phyloP scores from a whole-genome alignment of 2,113 vertebrate genomes.

The Hymenochirus boettgeri region DNA sequence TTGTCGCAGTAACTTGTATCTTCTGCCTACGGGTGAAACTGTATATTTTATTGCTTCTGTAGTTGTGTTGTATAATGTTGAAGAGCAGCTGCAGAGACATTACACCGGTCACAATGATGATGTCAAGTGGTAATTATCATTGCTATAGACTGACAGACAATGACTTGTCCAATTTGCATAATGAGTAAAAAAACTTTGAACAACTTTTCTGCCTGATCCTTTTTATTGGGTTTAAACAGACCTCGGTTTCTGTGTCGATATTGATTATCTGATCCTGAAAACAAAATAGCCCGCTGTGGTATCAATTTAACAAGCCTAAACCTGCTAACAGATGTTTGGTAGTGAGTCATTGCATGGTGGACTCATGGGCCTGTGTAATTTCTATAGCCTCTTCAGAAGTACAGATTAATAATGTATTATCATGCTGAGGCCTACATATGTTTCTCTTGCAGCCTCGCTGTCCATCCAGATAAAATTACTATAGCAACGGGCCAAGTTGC shows the following conservation, averaged over 20 bases:
- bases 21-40: constrained; percentile 94
- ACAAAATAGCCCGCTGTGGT: no score
- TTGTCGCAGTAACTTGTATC: constrained; percentile 92
- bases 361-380: background rate
- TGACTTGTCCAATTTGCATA: no score
- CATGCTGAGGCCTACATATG: constrained; percentile 17
- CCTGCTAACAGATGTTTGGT: background rate
- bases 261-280: no score
- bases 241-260: no score
- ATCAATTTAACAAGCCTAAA: no score
- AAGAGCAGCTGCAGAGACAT: constrained; percentile 91
- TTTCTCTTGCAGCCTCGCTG: constrained; percentile 75
- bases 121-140: constrained; percentile 78
- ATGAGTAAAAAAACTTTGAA: no score
- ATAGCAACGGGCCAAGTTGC: constrained; percentile 97
- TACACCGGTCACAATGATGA: constrained; percentile 93
- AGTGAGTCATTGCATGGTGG: background rate
- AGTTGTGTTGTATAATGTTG: constrained; percentile 90
- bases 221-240: no score
- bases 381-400: constrained; percentile 5
- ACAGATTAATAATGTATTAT: constrained; percentile 13
- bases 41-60: constrained; percentile 97
- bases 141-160: no score
- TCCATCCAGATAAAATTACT: constrained; percentile 97
- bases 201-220: no score